Evolutionary conservation across 1,140 invertebrate species (phyloP).

Genomic region (Araneus ventricosus): DNA sequence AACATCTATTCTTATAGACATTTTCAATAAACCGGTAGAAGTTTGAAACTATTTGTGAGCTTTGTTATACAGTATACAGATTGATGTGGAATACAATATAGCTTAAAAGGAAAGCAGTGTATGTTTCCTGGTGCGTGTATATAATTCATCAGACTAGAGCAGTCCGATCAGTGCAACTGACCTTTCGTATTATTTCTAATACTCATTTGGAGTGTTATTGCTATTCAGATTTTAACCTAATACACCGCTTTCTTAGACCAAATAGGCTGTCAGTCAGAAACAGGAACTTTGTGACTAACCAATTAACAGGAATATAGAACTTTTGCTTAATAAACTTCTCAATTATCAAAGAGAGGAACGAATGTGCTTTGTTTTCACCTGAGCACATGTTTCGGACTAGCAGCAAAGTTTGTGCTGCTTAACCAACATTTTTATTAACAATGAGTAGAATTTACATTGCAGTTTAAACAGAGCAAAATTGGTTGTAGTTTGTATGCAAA

Average conservation of each 20-base stretch:
- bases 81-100: background rate
- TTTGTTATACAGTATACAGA: background rate
- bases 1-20: background rate
- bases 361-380: background rate
- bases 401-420: background rate
- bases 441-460: background rate
- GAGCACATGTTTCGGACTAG: background rate
- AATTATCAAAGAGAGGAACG: slow-evolving; percentile 11
- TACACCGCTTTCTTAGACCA: background rate
- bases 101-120: slow-evolving; percentile 4
- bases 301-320: background rate
- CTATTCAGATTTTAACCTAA: background rate
- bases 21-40: background rate
- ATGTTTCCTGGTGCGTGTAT: background rate
- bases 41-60: background rate
- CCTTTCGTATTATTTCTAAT: background rate
- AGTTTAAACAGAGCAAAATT: slow-evolving; percentile 43
- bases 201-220: background rate
- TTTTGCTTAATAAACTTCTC: background rate
- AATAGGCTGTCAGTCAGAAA: background rate
- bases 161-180: background rate
- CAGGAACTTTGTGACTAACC: background rate
- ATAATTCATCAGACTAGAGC: background rate
- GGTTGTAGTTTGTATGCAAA: slow-evolving; percentile 43
- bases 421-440: background rate